phyloP scores from a whole-genome alignment of 1,140 invertebrate genomes.

The Aphaenogaster floridana region DNA sequence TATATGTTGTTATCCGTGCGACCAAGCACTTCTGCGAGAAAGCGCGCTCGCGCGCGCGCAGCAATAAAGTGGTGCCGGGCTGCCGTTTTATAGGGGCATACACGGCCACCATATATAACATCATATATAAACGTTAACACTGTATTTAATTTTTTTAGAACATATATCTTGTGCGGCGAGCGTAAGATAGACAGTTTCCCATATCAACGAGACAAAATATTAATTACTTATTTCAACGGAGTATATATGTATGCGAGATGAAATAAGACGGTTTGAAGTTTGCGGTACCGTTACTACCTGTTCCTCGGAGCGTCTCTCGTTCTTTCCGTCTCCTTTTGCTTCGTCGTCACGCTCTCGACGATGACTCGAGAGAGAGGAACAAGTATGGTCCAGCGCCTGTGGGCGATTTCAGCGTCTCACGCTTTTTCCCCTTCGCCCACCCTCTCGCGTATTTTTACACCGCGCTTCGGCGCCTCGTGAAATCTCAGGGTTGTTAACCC shows the following conservation, averaged over 20 bases:
- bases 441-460: conserved; percentile 21
- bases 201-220: neutral
- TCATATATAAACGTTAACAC: neutral
- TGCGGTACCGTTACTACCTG: conserved; percentile 76
- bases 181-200: neutral
- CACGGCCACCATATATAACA: neutral
- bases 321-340: neutral
- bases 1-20: no score
- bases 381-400: conserved; percentile 14
- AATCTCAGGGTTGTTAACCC: conserved; percentile 69
- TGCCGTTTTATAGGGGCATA: no score
- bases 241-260: conserved; percentile 50
- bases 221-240: conserved; percentile 38
- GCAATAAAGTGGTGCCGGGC: no score
- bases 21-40: no score
- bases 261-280: conserved; percentile 33
- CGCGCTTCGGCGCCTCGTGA: neutral
- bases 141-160: neutral
- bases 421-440: conserved; percentile 7
- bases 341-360: conserved; percentile 32
- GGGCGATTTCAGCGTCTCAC: neutral
- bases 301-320: conserved; percentile 65
- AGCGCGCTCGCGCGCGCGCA: no score
- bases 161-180: neutral
- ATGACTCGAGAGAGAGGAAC: conserved; percentile 14